A percentile compares a stretch with the other conserved stretches of the same genome.
Conservation (phyloP, 2,797 vertebrate species). For the Alosa sapidissima region DNA sequence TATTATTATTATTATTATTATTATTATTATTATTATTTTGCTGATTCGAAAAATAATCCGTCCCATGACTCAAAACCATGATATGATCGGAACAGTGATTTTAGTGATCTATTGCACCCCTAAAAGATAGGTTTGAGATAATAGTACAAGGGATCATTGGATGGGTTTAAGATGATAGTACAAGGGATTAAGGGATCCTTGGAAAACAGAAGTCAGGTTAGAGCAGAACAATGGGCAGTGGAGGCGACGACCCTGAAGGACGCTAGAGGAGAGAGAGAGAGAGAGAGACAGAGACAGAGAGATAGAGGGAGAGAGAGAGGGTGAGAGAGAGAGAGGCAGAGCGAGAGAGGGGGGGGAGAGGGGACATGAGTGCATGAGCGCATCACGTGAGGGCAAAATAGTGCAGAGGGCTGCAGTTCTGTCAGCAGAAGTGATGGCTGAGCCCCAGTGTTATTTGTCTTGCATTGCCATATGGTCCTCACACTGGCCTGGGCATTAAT, state of each 20-base stretch:
- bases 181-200: neutral
- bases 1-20: no score
- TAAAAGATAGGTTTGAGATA: neutral
- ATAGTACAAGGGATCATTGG: neutral
- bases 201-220: neutral
- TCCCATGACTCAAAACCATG: no score
- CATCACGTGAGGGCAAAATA: conserved; percentile 76
- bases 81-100: no score
- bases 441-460: conserved; percentile 80
- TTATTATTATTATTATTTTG: no score
- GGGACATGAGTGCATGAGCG: conserved; percentile 54
- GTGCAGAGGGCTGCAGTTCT: conserved; percentile 82
- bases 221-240: neutral
- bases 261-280: neutral
- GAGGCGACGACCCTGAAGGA: neutral
- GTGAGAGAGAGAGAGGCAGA: conserved; percentile 15
- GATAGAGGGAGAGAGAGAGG: conserved; percentile 21
- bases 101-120: no score
- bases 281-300: neutral
- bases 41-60: no score
- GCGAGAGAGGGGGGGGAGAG: neutral
- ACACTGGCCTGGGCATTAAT: conserved; percentile 78
- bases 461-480: conserved; percentile 79
- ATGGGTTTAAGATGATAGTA: neutral
- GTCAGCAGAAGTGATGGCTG: conserved; percentile 86